Evolutionary conservation across 2,888 invertebrate genomes (phyloP), one percentile per base, ranked within the genome.

Genomic region (Micropterix aruncella): DNA sequence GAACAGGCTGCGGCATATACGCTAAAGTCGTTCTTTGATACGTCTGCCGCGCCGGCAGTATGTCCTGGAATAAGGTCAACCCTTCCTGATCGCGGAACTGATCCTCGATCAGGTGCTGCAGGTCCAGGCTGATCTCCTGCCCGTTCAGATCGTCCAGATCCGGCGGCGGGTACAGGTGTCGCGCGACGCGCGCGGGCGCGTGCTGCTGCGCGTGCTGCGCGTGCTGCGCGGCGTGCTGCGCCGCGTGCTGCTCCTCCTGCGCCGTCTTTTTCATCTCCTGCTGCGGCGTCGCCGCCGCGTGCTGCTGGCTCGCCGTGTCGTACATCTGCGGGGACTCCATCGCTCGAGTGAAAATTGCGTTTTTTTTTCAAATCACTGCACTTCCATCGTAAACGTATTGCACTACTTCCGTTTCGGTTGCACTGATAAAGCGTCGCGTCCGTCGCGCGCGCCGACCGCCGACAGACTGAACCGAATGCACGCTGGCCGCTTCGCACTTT

Each of bases 1-100:
- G 89, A 2, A 91, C 90, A 16, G 90, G 88, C 63, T 92, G 92
- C 1, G 92, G 92, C 88, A 92, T 90, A 57, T 91, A 91, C 15
- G 89, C 87, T 46, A 91, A 62, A 1, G 87, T 83, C 17, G 83
- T 83, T 48, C 87, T 65, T 56, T 42, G 56, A 57, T 52, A 53
- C 16, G 54, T 53, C 46, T 53, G 47, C n/a, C 49, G 53, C 60
- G 60, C 50, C 47, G 71, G 83, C 16, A 91, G 72, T 60, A 92
- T 88, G 59, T 92, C 92, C 54, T 80, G 81, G 63, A 92, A 84
- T 38, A 92, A 73, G 27, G 87, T 87, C 63, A 79, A 65, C 2
- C 75, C 70, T 56, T 78, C 78, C 57, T 78, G 77, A 54, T 91
- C 89, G 55, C 83, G 80, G 67, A 92, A 91, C 67, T 90, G 89